phyloP scores from a whole-genome alignment of 2,113 vertebrate genomes.

The Rhinopomastus cyanomelas region DNA sequence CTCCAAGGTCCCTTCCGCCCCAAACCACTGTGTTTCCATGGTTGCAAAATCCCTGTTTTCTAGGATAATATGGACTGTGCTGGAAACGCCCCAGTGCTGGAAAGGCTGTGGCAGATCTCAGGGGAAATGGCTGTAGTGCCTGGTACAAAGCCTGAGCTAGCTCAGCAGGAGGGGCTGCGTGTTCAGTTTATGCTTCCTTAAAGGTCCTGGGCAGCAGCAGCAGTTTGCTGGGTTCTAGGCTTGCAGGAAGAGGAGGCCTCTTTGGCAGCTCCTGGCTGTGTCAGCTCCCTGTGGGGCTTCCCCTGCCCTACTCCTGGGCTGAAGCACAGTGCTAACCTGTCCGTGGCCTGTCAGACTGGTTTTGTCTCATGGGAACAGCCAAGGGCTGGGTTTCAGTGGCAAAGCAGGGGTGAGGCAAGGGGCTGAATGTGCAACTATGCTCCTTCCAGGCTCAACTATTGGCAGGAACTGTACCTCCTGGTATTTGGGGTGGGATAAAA shows the following conservation, averaged over 20 bases:
- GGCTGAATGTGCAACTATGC: background rate
- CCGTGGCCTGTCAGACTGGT: background rate
- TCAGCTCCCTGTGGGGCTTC: background rate
- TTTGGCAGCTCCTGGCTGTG: background rate
- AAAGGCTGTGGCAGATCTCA: accelerated
- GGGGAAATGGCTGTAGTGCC: background rate
- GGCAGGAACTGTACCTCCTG: background rate
- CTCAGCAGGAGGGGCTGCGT: background rate
- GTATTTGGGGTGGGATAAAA: background rate
- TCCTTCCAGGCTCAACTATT: background rate
- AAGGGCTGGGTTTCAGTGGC: background rate
- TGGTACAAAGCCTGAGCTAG: background rate
- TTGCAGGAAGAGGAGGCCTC: background rate
- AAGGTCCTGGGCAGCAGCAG: background rate
- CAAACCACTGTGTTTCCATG: too few relatives aligned
- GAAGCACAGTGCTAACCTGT: background rate
- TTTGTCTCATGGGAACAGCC: background rate
- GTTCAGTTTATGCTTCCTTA: background rate
- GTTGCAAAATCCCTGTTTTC: background rate
- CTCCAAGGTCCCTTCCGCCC: too few relatives aligned
- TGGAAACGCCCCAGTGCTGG: background rate
- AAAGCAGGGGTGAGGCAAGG: background rate
- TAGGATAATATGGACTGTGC: background rate
- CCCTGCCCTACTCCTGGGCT: background rate
- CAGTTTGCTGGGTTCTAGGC: background rate